Evolutionary conservation across 2,797 vertebrate genomes (phyloP), one percentile per base, ranked within the genome.

Genomic region (Taeniopygia guttata): DNA sequence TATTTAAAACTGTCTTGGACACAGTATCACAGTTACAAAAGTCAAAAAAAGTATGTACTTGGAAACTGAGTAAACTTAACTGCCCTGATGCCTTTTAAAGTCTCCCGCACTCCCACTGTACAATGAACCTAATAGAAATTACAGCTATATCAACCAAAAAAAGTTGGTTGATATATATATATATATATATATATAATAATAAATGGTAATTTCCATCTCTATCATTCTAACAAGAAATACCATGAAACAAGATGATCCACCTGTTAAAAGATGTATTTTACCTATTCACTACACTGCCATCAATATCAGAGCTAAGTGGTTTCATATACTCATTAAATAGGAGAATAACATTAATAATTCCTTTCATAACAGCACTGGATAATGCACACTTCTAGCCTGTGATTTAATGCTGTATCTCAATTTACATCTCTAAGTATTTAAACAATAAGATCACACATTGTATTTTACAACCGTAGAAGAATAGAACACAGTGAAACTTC

Each of bases 21-120:
- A 51, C 3, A 48, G 13, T 16, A 81, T 29, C 36, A 64, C 38
- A 56, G 27, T 25, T 51, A 34, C 36, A 58, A 10, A 72, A 66
- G 23, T 34, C 6, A 40, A 70, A 34, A 40, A 46, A 27, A 15
- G 1, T n/a, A 16, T 1, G 13, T 15, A 48, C 34, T 40, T 64
- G 32, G 32, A 78, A 84, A 20, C 13, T 21, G 16, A 76, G 56
- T 29, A 84, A 72, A 58, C 54, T 40, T 46, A 49, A 64, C 18
- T 72, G 20, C 11, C 51, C 40, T 27, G 9, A 62, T 40, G 38
- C 16, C 48, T 63, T 64, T 81, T 55, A 17, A 93, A 81, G 14
- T 30, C 36, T 79, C 10, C 23, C 0, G 0, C 4, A 42, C 3
- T 30, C 29, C 19, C 23, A 62, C 10, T 27, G 20, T 51, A 79